phyloP scores from a whole-genome alignment of 2,888 invertebrate genomes.

The Cataglyphis rosenhaueri region DNA sequence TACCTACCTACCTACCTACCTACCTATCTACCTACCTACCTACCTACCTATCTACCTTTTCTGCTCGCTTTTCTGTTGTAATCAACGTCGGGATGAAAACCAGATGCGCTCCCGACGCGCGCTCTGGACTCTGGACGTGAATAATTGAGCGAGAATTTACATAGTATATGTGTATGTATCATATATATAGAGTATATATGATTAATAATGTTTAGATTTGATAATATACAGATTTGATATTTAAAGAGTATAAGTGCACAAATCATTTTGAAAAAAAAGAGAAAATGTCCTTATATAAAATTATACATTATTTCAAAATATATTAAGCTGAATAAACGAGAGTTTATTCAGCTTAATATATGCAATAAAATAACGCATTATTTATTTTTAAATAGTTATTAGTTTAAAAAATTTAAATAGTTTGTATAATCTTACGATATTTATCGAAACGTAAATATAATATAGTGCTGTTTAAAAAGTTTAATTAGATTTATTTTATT shows the following conservation, averaged over 20 bases:
- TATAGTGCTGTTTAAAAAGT: not conserved
- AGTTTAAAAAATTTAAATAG: not conserved
- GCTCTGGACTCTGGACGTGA: not conserved
- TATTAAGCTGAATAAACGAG: not conserved
- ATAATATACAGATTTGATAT: not conserved
- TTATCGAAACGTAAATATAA: not conserved
- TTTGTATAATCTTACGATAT: not conserved
- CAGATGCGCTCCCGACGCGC: not conserved
- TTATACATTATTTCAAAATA: not conserved
- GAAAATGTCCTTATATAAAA: not conserved
- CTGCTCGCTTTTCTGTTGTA: slow-evolving; percentile 24
- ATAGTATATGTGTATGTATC: not conserved
- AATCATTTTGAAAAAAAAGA: not conserved
- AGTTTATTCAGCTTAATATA: not conserved
- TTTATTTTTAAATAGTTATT: not conserved
- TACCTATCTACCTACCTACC: too few relatives aligned
- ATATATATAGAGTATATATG: not conserved
- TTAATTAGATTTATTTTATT: not conserved
- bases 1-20: too few relatives aligned
- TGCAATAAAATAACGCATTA: not conserved
- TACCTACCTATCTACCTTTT: not conserved
- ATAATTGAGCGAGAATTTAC: slow-evolving; percentile 10
- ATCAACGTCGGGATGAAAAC: slow-evolving; percentile 25
- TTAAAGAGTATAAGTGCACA: not conserved
- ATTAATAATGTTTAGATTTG: not conserved